Evolutionary conservation across 2,888 invertebrate species (phyloP).

Genomic region (Antheraea assamensis): DNA sequence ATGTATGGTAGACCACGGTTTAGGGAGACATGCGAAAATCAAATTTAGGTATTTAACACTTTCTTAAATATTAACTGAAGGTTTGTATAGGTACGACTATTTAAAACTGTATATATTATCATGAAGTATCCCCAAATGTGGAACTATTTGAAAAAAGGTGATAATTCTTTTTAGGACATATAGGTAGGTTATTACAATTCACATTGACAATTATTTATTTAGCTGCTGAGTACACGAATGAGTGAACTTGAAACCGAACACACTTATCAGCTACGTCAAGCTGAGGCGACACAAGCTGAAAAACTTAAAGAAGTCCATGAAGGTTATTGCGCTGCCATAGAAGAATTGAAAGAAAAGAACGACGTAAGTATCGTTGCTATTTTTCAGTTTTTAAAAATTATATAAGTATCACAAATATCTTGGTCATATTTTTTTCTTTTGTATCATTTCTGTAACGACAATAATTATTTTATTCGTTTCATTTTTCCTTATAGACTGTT

Average conservation of each 20-base stretch:
- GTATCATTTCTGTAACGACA: neutral
- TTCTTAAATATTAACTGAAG: neutral
- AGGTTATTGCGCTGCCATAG: constrained; percentile 91
- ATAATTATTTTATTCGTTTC: neutral
- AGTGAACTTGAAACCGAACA: constrained; percentile 94
- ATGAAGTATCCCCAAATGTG: no score
- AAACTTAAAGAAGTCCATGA: constrained; percentile 91
- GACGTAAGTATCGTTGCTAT: constrained; percentile 63
- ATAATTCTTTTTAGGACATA: neutral
- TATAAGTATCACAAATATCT: neutral
- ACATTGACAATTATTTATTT: constrained; percentile 31
- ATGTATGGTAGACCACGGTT: neutral
- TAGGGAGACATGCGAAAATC: neutral
- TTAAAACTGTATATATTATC: neutral
- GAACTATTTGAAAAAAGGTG: no score
- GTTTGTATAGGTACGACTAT: neutral
- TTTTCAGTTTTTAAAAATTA: neutral
- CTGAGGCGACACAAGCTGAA: constrained; percentile 89
- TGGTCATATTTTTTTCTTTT: neutral
- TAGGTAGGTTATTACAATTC: neutral
- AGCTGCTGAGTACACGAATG: constrained; percentile 86
- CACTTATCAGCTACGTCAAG: constrained; percentile 91
- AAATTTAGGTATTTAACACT: neutral
- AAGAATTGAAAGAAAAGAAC: constrained; percentile 88
- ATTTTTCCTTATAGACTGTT: neutral